Evolutionary conservation across 2,797 vertebrate species (phyloP), one percentile per base, ranked within the genome.

Genomic region (Acropternis orthonyx): DNA sequence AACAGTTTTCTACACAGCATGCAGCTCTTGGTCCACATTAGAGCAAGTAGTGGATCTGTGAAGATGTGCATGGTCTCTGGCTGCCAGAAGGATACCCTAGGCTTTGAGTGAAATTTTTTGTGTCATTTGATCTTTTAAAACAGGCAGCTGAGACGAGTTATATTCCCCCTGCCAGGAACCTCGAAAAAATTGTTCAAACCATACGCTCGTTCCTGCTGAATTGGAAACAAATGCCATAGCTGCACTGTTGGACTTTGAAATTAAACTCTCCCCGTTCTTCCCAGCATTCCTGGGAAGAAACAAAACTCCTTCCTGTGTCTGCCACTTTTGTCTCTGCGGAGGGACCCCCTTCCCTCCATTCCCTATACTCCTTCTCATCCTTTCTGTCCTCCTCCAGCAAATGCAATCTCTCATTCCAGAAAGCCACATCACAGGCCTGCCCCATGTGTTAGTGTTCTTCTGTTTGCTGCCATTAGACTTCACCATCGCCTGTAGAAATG

Each of bases 91-190:
- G 96, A 94, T 94, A 94, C 93, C 85, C 94, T 72, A 67, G 43
- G 92, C 93, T 92, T 88, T 85, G 86, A 96, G 95, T 68, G 85
- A 93, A 87, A 56, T 66, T 79, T 93, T 92, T 92, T 93, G 68
- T 97, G 95, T 95, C 95, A 97, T 97, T 97, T 96, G 95, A 96
- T 97, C 97, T 97, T 77, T 54, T 79, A 32, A 91, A 90, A 76
- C n/a, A 92, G 93, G 92, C 97, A 98, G 97, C 96, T 97, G 97
- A 98, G 94, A 96, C 88, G 96, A 97, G 97, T 97, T 95, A 96
- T 89, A 68, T 88, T 93, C 76, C 93, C 92, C 84, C 89, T 84
- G 94, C 95, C 93, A 96, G 95, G 95, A 97, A 95, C 96, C 95
- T 96, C 69, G 92, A 96, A 92, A 94, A 95, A 96, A 95, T 96